Percentiles rank a stretch among this genome's conserved stretches.
phyloP scores from a whole-genome alignment of 2,797 vertebrate species.

The Heteromormyrus szaboi region DNA sequence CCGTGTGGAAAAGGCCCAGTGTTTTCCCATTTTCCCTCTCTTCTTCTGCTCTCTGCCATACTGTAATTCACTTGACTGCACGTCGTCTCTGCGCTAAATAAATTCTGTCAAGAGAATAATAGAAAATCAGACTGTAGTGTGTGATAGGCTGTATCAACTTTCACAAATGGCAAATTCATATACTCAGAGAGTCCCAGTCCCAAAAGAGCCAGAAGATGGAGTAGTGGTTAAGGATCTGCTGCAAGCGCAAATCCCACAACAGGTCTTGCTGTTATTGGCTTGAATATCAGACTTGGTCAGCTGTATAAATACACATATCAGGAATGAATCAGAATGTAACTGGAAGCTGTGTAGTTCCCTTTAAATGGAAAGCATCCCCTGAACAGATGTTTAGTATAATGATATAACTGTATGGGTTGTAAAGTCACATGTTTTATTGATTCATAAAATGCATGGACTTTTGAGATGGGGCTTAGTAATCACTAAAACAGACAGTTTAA shows the following conservation, averaged over 20 bases:
- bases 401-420: not conserved
- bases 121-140: not conserved
- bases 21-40: not conserved
- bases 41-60: not conserved
- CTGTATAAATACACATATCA: not conserved
- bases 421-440: not conserved
- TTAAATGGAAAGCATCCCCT: not conserved
- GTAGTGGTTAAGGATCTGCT: not conserved
- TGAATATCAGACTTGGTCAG: not conserved
- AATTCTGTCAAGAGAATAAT: not conserved
- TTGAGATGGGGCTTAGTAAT: not conserved
- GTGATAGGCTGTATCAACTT: not conserved
- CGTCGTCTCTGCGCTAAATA: not conserved
- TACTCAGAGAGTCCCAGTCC: not conserved
- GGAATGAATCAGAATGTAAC: not conserved
- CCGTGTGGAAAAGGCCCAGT: not conserved
- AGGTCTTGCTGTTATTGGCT: not conserved
- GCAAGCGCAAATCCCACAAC: not conserved
- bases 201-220: not conserved
- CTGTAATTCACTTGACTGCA: not conserved
- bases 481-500: not conserved
- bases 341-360: not conserved
- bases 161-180: not conserved
- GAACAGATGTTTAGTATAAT: not conserved
- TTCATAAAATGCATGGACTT: not conserved